These are phyloP conservation scores for Lynx canadensis DNA, from an alignment of 2,113 vertebrate genomes.

Conservation along the genomic window DNA sequence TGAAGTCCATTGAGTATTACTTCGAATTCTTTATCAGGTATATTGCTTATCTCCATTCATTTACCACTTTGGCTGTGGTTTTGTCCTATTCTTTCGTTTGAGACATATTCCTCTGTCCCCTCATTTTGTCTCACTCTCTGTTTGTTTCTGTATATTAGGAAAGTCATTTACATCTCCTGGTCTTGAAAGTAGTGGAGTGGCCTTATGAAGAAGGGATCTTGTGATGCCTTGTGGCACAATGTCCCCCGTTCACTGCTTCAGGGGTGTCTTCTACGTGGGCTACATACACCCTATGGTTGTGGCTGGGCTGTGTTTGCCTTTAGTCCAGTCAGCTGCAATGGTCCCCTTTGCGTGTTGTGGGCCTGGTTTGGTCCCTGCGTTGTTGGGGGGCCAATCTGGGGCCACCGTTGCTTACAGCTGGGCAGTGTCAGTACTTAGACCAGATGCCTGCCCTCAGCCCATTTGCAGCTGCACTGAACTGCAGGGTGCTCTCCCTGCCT, in stretches of 20 bases:
- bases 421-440: background rate
- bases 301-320: background rate
- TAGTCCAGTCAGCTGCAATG: background rate
- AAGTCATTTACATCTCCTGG: background rate
- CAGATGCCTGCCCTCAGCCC: background rate
- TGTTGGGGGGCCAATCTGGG: background rate
- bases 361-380: background rate
- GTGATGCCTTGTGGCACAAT: background rate
- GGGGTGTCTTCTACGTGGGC: background rate
- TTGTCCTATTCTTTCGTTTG: background rate
- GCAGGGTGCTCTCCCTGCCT: background rate
- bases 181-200: background rate
- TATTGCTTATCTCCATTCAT: background rate
- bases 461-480: background rate
- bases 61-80: background rate
- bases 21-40: background rate
- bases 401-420: background rate
- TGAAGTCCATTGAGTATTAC: background rate
- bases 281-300: background rate
- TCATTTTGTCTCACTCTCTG: background rate
- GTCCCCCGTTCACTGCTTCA: background rate
- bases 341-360: background rate
- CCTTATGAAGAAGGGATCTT: background rate
- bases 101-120: background rate
- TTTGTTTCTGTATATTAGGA: background rate